Conservation (phyloP, 53 echinoderm and acorn worm species). For the Hippasteria phrygiana region DNA sequence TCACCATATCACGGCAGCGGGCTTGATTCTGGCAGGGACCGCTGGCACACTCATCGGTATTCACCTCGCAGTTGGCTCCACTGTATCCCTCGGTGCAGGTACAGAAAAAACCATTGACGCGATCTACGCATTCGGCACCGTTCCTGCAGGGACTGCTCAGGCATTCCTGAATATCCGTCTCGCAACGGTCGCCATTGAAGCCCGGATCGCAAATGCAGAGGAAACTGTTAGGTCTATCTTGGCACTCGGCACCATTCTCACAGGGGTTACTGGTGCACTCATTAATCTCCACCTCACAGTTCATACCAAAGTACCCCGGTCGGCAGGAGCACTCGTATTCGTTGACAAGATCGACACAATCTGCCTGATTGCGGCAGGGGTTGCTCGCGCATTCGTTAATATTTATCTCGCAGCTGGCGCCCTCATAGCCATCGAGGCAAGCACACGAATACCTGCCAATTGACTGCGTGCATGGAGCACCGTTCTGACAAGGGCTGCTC, state of each 20-base stretch:
- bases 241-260: slow-evolving; percentile 62
- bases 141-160: slow-evolving; percentile 64
- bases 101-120: slow-evolving; percentile 57
- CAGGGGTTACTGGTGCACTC: slow-evolving; percentile 67
- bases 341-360: slow-evolving; percentile 44
- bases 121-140: slow-evolving; percentile 64
- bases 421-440: slow-evolving; percentile 56
- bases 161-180: slow-evolving; percentile 57
- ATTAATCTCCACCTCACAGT: slow-evolving; percentile 61
- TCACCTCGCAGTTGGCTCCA: slow-evolving; percentile 53
- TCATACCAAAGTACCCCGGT: slow-evolving; percentile 54
- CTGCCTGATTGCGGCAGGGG: slow-evolving; percentile 63
- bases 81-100: slow-evolving; percentile 47
- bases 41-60: slow-evolving; percentile 55
- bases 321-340: slow-evolving; percentile 49
- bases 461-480: slow-evolving; percentile 47
- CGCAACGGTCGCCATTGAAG: slow-evolving; percentile 49
- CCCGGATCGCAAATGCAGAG: slow-evolving; percentile 59
- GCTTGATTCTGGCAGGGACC: slow-evolving; percentile 60
- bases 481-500: slow-evolving; percentile 66
- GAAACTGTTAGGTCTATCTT: slow-evolving; percentile 48
- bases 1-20: slow-evolving; percentile 24
- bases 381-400: slow-evolving; percentile 65
- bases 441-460: slow-evolving; percentile 54
- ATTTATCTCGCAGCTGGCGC: slow-evolving; percentile 42